Evolutionary conservation across 1,140 invertebrate species (phyloP), one percentile per base, ranked within the genome.

Genomic region (Lordiphosa stackelbergi): DNA sequence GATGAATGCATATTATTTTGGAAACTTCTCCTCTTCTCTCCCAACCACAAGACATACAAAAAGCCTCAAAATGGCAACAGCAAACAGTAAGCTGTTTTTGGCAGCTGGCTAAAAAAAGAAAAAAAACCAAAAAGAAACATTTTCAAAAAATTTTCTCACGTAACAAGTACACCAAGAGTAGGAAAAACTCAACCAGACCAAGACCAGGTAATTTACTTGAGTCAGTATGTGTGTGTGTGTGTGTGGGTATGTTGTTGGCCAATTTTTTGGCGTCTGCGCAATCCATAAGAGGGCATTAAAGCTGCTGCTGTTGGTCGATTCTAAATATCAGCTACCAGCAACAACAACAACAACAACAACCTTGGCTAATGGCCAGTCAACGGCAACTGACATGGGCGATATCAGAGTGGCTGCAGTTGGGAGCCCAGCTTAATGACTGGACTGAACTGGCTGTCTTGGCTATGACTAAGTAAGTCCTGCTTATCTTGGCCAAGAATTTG

Each of bases 271-370:
- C 69, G 73, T 77, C 73, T 78, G 74, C 73, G 28, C 28, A 31
- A 31, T 78, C 74, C 73, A 78, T 78, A 78, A 79, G 73, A 79
- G 74, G 69, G 74, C 74, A 78, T 73, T 79, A 79, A 73, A 63
- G 69, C 51, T 31, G 28, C 28, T 31, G 28, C 28, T 8, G 28
- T 31, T 31, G 28, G 28, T 31, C 28, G 28, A 31, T 31, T 31
- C 28, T 31, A 31, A 31, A 31, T 31, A 31, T 31, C 28, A 31
- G 28, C 28, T 31, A 31, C 28, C 28, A n/a, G n/a, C n/a, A 31
- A 31, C 28, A 31, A 31, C n/a, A n/a, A n/a, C n/a, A n/a, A n/a
- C n/a, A n/a, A n/a, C 72, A 66, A 77, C 73, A 78, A 72, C 73
- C 73, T 78, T 78, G 73, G 73, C 73, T 78, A 78, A 78, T 78